Evolutionary conservation across 1,140 invertebrate species (phyloP), one percentile per base, ranked within the genome.

Genomic region (Zaprionus gabonicus): DNA sequence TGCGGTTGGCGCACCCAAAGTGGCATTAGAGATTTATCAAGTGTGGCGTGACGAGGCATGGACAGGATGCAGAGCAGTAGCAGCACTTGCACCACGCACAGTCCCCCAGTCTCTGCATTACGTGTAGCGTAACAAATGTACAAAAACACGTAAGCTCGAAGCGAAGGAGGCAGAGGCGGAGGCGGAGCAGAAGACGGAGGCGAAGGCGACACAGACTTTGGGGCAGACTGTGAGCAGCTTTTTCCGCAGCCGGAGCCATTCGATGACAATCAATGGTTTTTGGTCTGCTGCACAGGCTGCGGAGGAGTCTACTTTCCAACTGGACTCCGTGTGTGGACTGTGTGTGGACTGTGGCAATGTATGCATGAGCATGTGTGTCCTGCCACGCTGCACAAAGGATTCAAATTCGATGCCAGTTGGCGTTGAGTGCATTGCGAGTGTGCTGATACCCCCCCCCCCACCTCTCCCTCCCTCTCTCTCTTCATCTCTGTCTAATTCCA

Each of bases 261-360:
- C 88, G 88, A 91, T 91, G 88, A 91, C 88, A 91, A 91, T 91
- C 88, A 91, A 91, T 91, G 88, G 88, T 91, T 91, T 91, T 91
- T 91, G 88, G 88, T 91, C 88, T 91, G 88, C 73, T 91, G 88
- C 79, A 91, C 83, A 82, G 55, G 65, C 46, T 9, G 31, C 20
- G 36, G 38, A 41, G 46, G 65, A 71, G 64, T 78, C 75, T 80
- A 82, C 77, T 87, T 46, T 17, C n/a, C 15, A n/a, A 46, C n/a
- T 46, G 41, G 41, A 44, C 41, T 31, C 28, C 23, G 1, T 31
- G 28, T 87, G 67, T 71, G 49, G 62, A 62, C 28, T 51, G 34
- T 62, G 57, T 34, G 31, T 60, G 46, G 9, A 51, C 76, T 55
- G 49, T 76, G 53, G 41, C 20, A 65, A 80, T 73, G 57, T 78